A percentile compares a stretch with the other conserved stretches of the same genome.
Evolutionary conservation across 2,888 invertebrate species (phyloP).

Genomic region (Epirrhoe tristata): DNA sequence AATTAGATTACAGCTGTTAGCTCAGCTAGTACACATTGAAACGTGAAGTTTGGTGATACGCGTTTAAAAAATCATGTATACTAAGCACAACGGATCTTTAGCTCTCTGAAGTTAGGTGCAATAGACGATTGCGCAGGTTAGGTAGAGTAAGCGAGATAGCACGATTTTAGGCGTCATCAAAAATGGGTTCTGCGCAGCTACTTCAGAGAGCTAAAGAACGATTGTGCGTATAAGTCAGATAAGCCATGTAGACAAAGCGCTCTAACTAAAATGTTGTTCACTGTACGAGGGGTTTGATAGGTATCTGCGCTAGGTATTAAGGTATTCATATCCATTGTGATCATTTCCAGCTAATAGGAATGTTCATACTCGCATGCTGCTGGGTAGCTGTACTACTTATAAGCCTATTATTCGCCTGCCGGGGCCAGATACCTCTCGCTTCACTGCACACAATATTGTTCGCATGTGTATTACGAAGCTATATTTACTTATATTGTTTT

Average conservation of each 20-base stretch:
- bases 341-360: slow-evolving; percentile 37
- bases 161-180: no score
- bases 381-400: slow-evolving; percentile 34
- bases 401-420: slow-evolving; percentile 58
- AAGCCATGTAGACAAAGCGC: no score
- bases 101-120: no score
- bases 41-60: no score
- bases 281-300: background rate
- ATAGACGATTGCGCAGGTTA: no score
- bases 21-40: background rate
- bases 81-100: no score
- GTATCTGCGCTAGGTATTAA: background rate
- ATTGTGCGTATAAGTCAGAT: no score
- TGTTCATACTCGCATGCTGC: slow-evolving; percentile 45
- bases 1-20: background rate
- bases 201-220: no score
- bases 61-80: no score
- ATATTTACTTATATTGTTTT: slow-evolving; percentile 10
- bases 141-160: no score
- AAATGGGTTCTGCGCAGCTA: no score
- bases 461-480: slow-evolving; percentile 10
- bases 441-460: slow-evolving; percentile 46
- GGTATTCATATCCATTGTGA: slow-evolving; percentile 23
- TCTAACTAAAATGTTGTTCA: no score
- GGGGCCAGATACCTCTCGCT: slow-evolving; percentile 46